Evolutionary conservation across 2,113 vertebrate species (phyloP), one percentile per base, ranked within the genome.

Genomic region (Pseudonaja textilis): DNA sequence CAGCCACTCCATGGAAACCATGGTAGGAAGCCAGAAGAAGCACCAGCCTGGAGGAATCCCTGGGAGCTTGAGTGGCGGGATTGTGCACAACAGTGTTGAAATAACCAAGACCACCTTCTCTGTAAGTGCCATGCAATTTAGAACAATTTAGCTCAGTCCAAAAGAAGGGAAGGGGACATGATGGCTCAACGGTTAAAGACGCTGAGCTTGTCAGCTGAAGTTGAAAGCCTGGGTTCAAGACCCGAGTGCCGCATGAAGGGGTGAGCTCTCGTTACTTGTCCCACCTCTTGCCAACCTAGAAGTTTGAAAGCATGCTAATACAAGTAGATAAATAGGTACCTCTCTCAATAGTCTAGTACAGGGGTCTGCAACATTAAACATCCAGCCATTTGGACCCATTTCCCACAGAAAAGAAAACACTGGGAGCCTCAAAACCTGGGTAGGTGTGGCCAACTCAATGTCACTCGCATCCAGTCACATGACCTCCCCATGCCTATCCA

Each of bases 1-100:
- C 89, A 99, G 99, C 93, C 98, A 99, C 96, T 99, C 99, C 96
- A 99, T 99, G 99, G 99, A 99, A 97, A 99, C 99, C 1, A 98
- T 99, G 99, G 98, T 98, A 74, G 98, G 98, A 87, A 98, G 98
- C 91, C 98, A 99, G 92, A 98, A 96, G 97, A 98, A 97, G 94
- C 98, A 98, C 45, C 98, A 98, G 0, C 6, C 97, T 0, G 94
- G 97, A 0, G 97, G 97, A 45, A 97, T 99, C 87, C 98, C 99
- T 0, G 98, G 98, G 92, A 99, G 99, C 96, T 98, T 99, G 94
- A 99, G 99, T 0, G 99, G 99, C 89, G 98, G 96, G 95, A 98
- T 99, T 55, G 96, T 97, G 0, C 98, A 99, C 96, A 98, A 98
- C 97, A 98, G 96, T 23, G 50, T 96, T 0, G 99, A 99, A 89